A percentile compares a stretch with the other conserved stretches of the same genome.
These are phyloP conservation scores for Lasioglossum figueresi DNA, from an alignment of 2,888 invertebrate species.

Conservation along the genomic window DNA sequence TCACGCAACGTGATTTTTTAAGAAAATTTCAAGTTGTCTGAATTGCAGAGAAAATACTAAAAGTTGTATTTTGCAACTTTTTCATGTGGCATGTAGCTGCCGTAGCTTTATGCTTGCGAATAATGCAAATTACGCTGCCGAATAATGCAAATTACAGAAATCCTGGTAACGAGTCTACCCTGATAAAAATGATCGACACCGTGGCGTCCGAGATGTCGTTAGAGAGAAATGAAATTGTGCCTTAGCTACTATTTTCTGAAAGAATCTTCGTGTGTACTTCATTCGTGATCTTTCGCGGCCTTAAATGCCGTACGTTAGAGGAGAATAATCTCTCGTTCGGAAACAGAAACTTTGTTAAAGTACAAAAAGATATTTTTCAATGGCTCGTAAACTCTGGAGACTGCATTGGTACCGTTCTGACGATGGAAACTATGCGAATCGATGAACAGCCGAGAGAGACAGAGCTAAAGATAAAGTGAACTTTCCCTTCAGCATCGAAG, in stretches of 20 bases:
- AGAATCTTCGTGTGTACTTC: background rate
- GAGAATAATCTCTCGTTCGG: background rate
- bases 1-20: too few species aligned
- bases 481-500: background rate
- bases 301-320: background rate
- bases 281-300: background rate
- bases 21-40: too few species aligned
- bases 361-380: background rate
- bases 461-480: conserved; percentile 7
- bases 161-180: too few species aligned
- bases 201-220: background rate
- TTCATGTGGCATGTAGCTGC: too few species aligned
- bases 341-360: background rate
- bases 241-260: conserved; percentile 5
- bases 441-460: background rate
- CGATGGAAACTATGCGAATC: background rate
- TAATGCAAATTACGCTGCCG: too few species aligned
- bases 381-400: conserved; percentile 1
- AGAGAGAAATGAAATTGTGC: conserved; percentile 3
- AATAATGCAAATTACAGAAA: too few species aligned
- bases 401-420: conserved; percentile 14
- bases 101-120: too few species aligned
- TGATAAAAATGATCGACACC: background rate
- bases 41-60: too few species aligned
- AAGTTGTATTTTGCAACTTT: too few species aligned